These are phyloP conservation scores for Tricholaema leucomelas DNA, from an alignment of 2,113 vertebrate genomes.

Conservation along the genomic window DNA sequence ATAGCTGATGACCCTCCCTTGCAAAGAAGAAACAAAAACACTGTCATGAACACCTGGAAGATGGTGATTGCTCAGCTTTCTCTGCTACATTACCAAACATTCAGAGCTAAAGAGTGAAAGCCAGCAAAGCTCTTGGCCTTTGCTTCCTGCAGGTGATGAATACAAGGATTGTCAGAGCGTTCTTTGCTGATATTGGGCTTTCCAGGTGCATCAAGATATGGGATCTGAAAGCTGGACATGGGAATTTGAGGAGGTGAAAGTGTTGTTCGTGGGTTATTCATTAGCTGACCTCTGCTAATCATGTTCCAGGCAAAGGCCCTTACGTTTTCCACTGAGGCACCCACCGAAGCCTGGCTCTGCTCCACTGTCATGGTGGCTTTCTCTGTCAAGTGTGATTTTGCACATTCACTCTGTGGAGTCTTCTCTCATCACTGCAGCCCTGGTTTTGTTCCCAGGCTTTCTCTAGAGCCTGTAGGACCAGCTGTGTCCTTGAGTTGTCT, in stretches of 20 bases:
- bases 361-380: neutral
- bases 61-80: neutral
- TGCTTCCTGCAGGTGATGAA: fast-evolving
- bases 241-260: neutral
- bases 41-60: neutral
- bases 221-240: neutral
- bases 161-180: neutral
- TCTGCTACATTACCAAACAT: neutral
- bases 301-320: neutral
- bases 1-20: neutral
- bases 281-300: conserved; percentile 27
- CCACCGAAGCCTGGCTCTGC: neutral
- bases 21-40: neutral
- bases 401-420: neutral
- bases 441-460: conserved; percentile 47
- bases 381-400: conserved; percentile 43
- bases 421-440: conserved; percentile 18
- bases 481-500: conserved; percentile 62
- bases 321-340: neutral
- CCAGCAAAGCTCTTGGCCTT: neutral
- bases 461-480: conserved; percentile 46
- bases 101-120: neutral
- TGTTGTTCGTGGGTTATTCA: neutral
- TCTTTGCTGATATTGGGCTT: neutral
- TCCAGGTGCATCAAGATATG: neutral